These are phyloP conservation scores for Zapornia atra DNA, from an alignment of 2,113 vertebrate species.

Conservation along the genomic window DNA sequence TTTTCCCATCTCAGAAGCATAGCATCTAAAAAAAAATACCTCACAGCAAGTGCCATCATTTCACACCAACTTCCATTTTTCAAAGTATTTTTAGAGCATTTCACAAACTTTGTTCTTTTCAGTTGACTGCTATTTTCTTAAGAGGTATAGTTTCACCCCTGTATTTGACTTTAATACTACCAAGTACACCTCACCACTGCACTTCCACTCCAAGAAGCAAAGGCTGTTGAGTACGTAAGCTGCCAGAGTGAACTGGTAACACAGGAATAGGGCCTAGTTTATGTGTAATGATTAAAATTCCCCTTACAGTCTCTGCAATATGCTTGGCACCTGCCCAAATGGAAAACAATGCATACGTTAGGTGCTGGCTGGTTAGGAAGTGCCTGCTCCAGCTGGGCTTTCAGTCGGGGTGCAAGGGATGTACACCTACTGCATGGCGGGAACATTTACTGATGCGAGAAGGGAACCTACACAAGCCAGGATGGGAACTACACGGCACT, in stretches of 20 bases:
- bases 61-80: not conserved
- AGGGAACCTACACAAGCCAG: not conserved
- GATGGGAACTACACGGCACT: not conserved
- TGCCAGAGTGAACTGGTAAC: not conserved
- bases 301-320: not conserved
- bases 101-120: not conserved
- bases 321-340: not conserved
- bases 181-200: not conserved
- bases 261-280: not conserved
- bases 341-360: not conserved
- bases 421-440: fast-evolving
- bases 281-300: not conserved
- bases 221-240: not conserved
- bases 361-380: not conserved
- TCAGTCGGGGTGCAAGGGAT: not conserved
- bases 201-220: not conserved
- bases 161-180: not conserved
- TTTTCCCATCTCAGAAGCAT: not conserved
- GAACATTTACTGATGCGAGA: not conserved
- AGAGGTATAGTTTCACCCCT: not conserved
- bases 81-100: not conserved
- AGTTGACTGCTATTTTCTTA: not conserved
- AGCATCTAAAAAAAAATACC: not conserved
- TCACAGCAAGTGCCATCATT: not conserved
- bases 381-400: not conserved